These are phyloP conservation scores for Lepidothrix coronata DNA, from an alignment of 2,113 vertebrate species.

Conservation along the genomic window DNA sequence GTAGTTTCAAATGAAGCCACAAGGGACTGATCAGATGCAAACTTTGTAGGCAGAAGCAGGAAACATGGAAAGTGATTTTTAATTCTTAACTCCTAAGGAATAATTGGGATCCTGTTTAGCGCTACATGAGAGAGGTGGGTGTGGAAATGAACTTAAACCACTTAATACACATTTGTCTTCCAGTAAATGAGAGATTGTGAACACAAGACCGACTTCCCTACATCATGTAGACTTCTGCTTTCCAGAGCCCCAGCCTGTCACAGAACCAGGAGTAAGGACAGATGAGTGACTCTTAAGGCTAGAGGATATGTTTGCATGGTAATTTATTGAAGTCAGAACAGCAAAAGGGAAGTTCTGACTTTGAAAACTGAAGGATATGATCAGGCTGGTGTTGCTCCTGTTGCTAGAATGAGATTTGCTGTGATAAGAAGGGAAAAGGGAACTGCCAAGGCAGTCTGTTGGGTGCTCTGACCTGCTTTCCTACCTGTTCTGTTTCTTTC, in stretches of 20 bases:
- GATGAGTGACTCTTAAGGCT: background rate
- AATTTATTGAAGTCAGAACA: background rate
- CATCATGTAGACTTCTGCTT: background rate
- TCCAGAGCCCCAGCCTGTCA: background rate
- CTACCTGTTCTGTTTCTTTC: background rate
- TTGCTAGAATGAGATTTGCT: background rate
- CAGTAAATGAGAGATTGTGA: background rate
- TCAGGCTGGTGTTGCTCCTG: background rate
- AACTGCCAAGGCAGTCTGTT: background rate
- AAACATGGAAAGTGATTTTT: background rate
- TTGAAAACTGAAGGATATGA: background rate
- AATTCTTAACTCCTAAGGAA: background rate
- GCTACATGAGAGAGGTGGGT: background rate
- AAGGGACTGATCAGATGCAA: background rate
- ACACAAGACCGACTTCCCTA: background rate
- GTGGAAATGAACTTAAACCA: background rate
- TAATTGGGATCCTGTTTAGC: background rate
- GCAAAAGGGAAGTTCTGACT: background rate
- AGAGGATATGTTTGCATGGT: background rate
- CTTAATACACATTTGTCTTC: constrained; percentile 33
- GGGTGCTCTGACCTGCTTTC: background rate
- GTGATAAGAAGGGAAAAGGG: background rate
- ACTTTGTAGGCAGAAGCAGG: background rate
- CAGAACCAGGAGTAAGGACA: background rate
- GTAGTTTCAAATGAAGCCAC: background rate